Base-by-base conservation (phyloP, 2,113 vertebrate genomes). In the Cheirogaleus medius region DNA sequence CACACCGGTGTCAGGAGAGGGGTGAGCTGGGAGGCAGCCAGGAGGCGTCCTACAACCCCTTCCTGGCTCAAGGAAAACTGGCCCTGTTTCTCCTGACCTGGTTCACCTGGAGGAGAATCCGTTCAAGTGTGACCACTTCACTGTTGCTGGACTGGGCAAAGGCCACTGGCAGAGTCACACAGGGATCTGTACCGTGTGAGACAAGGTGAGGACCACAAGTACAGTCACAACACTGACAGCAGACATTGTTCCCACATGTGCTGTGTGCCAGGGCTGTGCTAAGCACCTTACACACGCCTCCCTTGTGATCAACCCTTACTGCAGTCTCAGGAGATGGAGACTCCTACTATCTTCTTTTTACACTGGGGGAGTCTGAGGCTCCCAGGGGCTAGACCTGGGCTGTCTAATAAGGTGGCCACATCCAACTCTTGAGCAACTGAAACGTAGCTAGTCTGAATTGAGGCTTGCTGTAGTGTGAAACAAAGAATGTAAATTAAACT, bases 1-100 rank as follows among this genome's bases (percentile, higher is more conserved):
- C 44, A 90, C 81, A 58, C 76, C 44, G n/a, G 52, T 42, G 68
- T 68, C n/a, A 37, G 68, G 49, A 39, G 7, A 27, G 8, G 13
- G 12, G 32, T 0, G 1, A 29, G 17, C 20, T 0, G 2, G 21
- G 17, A 49, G 12, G 25, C 60, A 63, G 12, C 25, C 0, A 2
- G 21, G 21, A 56, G 23, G 9, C 7, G 21, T 14, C n/a, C n/a
- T 47, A 2, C 47, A 1, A 0, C 27, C n/a, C 18, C 29, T 21
- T 76, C 42, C 52, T 42, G 15, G 42, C 18, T 77, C 91, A 84
- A 58, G 87, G 32, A 47, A 47, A 83, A 71, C 20, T 21, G 20
- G 23, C 37, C 37, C 13, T 8, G 15, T 76, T 89, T 82, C 73
- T 90, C 37, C 58, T 52, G 42, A 81, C 13, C 49, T 81, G 80